Base-by-base conservation (phyloP, 2,888 invertebrate genomes). In the Lasioglossum morio region DNA sequence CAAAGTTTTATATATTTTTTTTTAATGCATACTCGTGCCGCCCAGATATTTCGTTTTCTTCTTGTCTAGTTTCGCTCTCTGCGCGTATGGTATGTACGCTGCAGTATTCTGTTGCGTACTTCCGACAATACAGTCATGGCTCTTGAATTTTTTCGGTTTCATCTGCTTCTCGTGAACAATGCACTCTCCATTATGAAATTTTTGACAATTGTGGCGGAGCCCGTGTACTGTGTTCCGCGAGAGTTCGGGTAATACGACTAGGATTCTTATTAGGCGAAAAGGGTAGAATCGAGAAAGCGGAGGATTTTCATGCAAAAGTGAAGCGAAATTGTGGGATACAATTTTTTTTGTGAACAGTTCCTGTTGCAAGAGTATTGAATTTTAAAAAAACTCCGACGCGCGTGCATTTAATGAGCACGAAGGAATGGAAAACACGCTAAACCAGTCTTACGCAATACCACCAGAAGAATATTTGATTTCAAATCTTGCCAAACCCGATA, bases 11-110 rank as follows among this genome's bases (percentile, higher is more conserved):
- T 70, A 8, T 53, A n/a, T 16, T 14, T 76, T 57, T 75, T 46
- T 75, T 14, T 19, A 57, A 46, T 72, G 60, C 75, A 34, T 19
- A 57, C 63, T 34, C 66, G 34, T 34, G 19, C 53, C 72, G 63
- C 8, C 75, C 46, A 57, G 63, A 69, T 53, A 75, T 76, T 70
- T 76, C 75, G 23, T 75, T 79, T 77, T 46, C 37, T 48, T 40
- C 72, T 7, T 63, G 63, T 66, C 37, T 37, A 48, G 66, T 73
- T 82, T 72, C 72, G 19, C 66, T 53, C 60, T 5, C 27, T 40
- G 30, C 30, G 30, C 60, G 27, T 63, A 46, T 16, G 19, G n/a
- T 27, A 34, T 48, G 70, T 16, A 16, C 37, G 48, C n/a, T 66
- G 40, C 70, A 30, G 30, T 81, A 84, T 66, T 84, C 75, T 37